Base-by-base conservation (phyloP, 2,113 vertebrate species). In the Varanus komodoensis region DNA sequence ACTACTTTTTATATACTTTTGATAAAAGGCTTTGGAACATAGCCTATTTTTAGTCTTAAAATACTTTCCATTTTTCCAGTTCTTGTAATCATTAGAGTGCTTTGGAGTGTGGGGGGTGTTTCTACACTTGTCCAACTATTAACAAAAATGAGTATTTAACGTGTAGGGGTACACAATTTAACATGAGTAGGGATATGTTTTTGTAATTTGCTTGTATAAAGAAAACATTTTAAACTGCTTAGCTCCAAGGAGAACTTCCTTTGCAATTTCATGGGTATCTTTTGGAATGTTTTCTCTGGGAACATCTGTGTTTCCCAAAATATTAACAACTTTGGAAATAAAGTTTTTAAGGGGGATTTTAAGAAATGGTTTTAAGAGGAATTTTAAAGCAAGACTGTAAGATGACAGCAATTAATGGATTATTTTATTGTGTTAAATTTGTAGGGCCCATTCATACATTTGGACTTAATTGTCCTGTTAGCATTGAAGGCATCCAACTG, bases 1-100 rank as follows among this genome's bases (percentile, higher is more conserved):
- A 96, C 94, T 96, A 95, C 95, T 93, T 94, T 89, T 95, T 97
- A 96, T 95, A 96, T 95, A 93, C 93, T 95, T 96, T 96, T 95
- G 94, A 95, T 95, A 96, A 94, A 90, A 96, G 92, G 48, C 67
- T 74, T 93, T 93, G 52, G 8, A 85, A 64, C 86, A 61, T 64
- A 89, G 32, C 68, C 94, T 93, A 89, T 91, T 84, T 82, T 83
- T 79, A 90, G 64, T 71, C 92, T 90, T 74, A 85, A 48, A 73
- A 78, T 54, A 17, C 8, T 81, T 88, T 84, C 67, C 3, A 50
- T 64, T 61, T 84, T 34, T 92, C 79, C 67, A 79, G 11, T 17
- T 81, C 69, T 88, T 86, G 52, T 92, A 91, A 89, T 89, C 34
- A 11, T 94, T 64, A 82, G 82, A 91, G 88, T 48, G 89, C 87